These are phyloP conservation scores for Pitangus sulphuratus DNA, from an alignment of 2,797 vertebrate genomes.

Conservation along the genomic window DNA sequence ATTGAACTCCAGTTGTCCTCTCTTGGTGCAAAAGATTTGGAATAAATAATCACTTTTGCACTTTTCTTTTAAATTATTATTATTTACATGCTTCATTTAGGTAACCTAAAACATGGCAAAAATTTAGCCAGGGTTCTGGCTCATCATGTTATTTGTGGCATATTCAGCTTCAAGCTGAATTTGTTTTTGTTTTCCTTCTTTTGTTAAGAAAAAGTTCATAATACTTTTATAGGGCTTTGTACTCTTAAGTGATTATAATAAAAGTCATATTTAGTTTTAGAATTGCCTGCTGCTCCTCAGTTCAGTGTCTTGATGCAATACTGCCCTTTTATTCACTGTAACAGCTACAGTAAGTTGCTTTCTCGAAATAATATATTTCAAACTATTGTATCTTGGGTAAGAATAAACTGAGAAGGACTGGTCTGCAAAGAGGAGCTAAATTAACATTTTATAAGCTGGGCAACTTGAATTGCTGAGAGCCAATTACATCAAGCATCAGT, in stretches of 20 bases:
- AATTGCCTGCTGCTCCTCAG: not conserved
- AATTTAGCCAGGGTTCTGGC: not conserved
- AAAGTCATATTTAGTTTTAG: not conserved
- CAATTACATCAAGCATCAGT: conserved; percentile 21
- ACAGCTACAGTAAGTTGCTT: not conserved
- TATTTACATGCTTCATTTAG: not conserved
- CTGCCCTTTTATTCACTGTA: not conserved
- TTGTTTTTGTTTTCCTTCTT: not conserved
- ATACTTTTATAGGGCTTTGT: not conserved
- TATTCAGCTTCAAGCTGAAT: not conserved
- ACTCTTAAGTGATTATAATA: not conserved
- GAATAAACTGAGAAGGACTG: not conserved
- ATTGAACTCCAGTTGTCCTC: not conserved
- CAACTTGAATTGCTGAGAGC: conserved; percentile 40
- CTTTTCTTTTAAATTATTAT: not conserved
- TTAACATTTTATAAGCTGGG: conserved; percentile 18
- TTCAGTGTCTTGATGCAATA: not conserved
- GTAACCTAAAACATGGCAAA: not conserved
- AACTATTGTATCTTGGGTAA: not conserved
- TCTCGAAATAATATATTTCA: not conserved
- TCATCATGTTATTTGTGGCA: not conserved
- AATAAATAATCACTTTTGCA: not conserved
- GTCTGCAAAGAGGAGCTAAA: not conserved
- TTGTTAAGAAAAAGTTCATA: not conserved
- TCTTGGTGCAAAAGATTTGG: not conserved